phyloP scores from a whole-genome alignment of 2,797 vertebrate species.

The Sebastes matsubarae region DNA sequence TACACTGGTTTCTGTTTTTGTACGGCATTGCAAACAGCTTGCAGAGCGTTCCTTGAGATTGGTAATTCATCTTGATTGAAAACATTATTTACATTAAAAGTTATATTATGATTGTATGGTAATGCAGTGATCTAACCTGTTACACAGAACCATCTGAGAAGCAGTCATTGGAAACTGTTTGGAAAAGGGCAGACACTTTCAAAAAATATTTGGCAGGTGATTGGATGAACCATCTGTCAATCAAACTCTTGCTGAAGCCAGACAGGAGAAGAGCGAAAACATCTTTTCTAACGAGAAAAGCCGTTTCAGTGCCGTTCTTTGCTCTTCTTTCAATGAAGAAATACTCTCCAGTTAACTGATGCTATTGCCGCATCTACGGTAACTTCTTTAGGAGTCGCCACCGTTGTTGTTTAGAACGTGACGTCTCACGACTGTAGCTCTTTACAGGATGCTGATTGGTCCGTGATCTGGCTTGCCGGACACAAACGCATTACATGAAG shows the following conservation, averaged over 20 bases:
- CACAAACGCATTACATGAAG: background rate
- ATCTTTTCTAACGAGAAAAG: no score
- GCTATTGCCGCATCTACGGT: background rate
- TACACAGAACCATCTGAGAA: no score
- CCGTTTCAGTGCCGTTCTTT: background rate
- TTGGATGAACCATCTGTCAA: no score
- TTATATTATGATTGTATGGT: no score
- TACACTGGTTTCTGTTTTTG: background rate
- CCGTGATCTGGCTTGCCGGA: background rate
- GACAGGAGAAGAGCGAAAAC: no score
- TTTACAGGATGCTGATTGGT: rapidly evolving
- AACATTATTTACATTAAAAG: background rate
- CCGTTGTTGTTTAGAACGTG: background rate
- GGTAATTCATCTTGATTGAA: background rate
- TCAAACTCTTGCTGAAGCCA: no score
- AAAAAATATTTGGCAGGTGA: no score
- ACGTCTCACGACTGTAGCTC: background rate
- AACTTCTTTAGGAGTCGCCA: background rate
- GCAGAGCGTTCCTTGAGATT: background rate
- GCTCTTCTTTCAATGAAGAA: background rate
- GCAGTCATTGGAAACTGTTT: background rate
- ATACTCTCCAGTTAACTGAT: background rate
- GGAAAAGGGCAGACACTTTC: no score
- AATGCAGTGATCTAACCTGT: no score
- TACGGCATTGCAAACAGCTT: background rate